Evolutionary conservation across 2,888 invertebrate species (phyloP), one percentile per base, ranked within the genome.

Genomic region (Acanthosepion lycidas): DNA sequence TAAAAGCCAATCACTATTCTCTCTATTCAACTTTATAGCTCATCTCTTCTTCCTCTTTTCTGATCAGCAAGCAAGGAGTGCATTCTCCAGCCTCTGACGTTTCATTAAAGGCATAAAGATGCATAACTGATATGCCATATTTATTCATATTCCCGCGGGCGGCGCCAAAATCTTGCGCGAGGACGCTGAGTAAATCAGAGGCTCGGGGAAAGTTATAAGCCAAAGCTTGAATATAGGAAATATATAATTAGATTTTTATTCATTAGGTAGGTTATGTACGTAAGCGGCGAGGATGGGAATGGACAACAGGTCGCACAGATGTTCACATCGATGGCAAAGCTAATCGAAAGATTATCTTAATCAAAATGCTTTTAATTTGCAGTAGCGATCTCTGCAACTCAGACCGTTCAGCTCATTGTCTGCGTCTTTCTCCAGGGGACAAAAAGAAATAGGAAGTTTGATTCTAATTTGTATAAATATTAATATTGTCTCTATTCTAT

Each of bases 311-410:
- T 78, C 78, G 15, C n/a, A 28, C 78, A 78, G 78, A 78, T 78
- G 78, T 78, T 78, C n/a, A 78, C n/a, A 78, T 28, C 78, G 78
- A 78, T 78, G 78, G 78, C 78, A 78, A n/a, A 78, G 78, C n/a
- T 78, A 78, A 78, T 78, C 78, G 78, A 78, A 78, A 78, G 28
- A 78, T n/a, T n/a, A 78, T 78, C 78, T 78, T 78, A 78, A 78
- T 78, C 78, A 78, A 78, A 78, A 78, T 78, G 78, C 9, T 28
- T 78, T 78, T 78, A 78, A 78, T 78, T 78, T 78, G 78, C 78
- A n/a, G 78, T 78, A 9, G 78, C 9, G n/a, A 78, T 78, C 78
- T 78, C 28, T n/a, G 78, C 8, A 28, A 28, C 18, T n/a, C n/a
- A 78, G n/a, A n/a, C 28, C n/a, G 28, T 28, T n/a, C n/a, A n/a